Percentiles rank a stretch among this genome's conserved stretches.
These are phyloP conservation scores for Monodelphis domestica DNA, from an alignment of 2,797 vertebrate genomes.

Conservation along the genomic window DNA sequence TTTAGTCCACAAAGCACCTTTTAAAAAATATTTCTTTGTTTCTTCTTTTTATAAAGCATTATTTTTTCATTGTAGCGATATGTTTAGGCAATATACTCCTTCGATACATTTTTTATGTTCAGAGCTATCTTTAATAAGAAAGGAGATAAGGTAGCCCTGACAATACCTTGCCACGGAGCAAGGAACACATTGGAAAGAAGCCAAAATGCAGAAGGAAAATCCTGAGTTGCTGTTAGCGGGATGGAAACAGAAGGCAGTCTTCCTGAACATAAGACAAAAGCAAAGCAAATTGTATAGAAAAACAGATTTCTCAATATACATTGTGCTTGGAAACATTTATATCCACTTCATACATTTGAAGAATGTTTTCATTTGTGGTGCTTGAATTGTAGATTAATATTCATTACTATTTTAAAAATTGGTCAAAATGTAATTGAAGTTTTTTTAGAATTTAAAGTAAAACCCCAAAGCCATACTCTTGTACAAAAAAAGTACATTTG, in stretches of 20 bases:
- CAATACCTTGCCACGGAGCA: background rate
- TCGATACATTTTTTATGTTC: background rate
- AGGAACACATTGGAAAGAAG: background rate
- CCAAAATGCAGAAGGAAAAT: background rate
- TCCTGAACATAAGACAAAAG: conserved; percentile 12
- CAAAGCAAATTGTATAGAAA: conserved; percentile 41
- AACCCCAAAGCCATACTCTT: conserved; percentile 1
- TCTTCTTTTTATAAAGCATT: background rate
- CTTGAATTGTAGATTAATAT: background rate
- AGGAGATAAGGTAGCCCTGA: background rate
- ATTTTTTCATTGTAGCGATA: background rate
- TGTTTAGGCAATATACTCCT: background rate
- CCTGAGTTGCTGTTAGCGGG: background rate
- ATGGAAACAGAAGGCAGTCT: background rate
- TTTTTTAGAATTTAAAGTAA: conserved; percentile 48
- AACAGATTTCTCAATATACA: conserved; percentile 41
- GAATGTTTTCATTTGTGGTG: conserved; percentile 28
- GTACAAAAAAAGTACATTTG: conserved; percentile 27
- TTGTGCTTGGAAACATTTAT: conserved; percentile 50
- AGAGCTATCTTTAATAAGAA: background rate
- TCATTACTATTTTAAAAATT: background rate
- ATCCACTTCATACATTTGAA: conserved; percentile 20
- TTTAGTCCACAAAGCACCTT: background rate
- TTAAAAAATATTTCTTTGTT: background rate
- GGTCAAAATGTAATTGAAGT: conserved; percentile 1